Conservation (phyloP, 2,797 vertebrate species). For the Chloroceryle inda region DNA sequence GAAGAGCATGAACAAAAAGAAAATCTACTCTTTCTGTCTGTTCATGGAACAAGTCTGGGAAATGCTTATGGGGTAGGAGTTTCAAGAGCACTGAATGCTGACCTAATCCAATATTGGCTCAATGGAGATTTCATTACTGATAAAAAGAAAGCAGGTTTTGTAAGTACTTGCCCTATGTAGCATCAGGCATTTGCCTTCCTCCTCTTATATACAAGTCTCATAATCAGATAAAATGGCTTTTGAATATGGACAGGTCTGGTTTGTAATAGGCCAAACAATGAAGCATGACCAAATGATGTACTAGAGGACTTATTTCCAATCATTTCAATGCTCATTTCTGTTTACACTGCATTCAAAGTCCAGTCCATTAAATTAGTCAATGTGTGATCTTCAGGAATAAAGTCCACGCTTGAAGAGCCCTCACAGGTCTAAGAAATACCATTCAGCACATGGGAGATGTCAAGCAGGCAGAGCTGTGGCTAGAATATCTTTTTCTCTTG, state of each 20-base stretch:
- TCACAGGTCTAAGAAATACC: not conserved
- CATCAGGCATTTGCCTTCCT: not conserved
- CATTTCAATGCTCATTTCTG: not conserved
- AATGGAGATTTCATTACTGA: not conserved
- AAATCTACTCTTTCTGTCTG: not conserved
- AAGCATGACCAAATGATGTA: not conserved
- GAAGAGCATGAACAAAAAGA: not conserved
- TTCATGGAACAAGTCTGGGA: not conserved
- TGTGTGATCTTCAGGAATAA: not conserved
- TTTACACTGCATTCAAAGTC: not conserved
- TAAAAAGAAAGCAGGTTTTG: not conserved
- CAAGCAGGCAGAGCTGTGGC: not conserved
- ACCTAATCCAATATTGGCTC: not conserved
- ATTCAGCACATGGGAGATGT: not conserved
- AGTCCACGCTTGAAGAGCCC: not conserved
- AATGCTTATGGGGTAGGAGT: not conserved
- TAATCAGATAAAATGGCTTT: not conserved
- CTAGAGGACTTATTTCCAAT: not conserved
- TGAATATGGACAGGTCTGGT: not conserved
- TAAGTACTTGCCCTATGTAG: not conserved
- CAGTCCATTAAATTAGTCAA: not conserved
- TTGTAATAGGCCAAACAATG: not conserved
- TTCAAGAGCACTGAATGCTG: not conserved
- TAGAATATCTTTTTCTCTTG: not conserved
- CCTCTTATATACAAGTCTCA: not conserved